Percentiles rank a stretch among this genome's conserved stretches.
phyloP scores from a whole-genome alignment of 1,140 invertebrate genomes.

The Aradophagus sp. region DNA sequence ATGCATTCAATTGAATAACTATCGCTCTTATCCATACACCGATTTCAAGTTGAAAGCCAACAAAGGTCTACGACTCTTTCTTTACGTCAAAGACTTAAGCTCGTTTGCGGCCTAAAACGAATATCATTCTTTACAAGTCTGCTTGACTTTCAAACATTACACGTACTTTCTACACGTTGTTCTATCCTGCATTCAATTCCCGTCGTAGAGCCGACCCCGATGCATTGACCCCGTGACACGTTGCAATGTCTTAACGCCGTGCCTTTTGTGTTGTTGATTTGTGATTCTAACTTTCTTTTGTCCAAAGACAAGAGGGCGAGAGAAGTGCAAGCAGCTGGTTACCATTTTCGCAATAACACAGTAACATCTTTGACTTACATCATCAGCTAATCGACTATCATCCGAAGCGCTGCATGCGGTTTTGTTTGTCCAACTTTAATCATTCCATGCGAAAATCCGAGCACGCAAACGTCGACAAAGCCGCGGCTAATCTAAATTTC shows the following conservation, averaged over 20 bases:
- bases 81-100: constrained; percentile 41
- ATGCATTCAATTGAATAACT: no score
- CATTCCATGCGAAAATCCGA: constrained; percentile 1
- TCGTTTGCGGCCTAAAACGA: constrained; percentile 14
- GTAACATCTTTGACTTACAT: constrained; percentile 14
- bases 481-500: constrained; percentile 51
- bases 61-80: constrained; percentile 15
- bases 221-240: neutral
- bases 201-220: neutral
- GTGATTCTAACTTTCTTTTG: neutral
- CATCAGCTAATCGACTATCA: constrained; percentile 14
- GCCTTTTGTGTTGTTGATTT: no score
- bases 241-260: no score
- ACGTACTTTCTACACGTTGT: constrained; percentile 14
- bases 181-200: constrained; percentile 7
- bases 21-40: neutral
- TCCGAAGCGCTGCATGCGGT: constrained; percentile 15
- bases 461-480: constrained; percentile 16
- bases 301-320: neutral
- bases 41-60: constrained; percentile 10
- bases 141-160: constrained; percentile 8
- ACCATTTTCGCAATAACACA: constrained; percentile 13
- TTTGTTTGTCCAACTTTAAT: constrained; percentile 7
- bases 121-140: neutral
- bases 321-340: constrained; percentile 1